Evolutionary conservation across 37 sponge, comb jelly and placozoan genomes (phyloP), one percentile per base, ranked within the genome.

Genomic region (Dysidea cf. avara): DNA sequence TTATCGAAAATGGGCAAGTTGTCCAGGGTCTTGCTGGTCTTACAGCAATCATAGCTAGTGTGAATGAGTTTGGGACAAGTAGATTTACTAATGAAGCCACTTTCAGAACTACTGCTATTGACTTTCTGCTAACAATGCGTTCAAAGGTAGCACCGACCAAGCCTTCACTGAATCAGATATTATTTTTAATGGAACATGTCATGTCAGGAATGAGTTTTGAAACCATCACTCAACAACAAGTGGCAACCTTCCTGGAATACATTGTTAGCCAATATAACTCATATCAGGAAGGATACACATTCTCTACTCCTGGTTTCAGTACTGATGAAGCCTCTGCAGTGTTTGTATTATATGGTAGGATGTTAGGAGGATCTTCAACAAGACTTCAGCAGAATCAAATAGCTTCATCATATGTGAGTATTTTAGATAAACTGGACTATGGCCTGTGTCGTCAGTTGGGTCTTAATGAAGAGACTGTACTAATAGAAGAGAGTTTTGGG

Each of bases 371-470:
- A 24, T 47, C 32, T 25, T n/a, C 21, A 0, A 16, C 38, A 3
- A 38, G 71, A 25, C 25, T 69, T 31, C 29, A 16, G 18, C 43
- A 61, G 25, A 34, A 79, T 58, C 7, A 11, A 12, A 18, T 64
- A 37, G 37, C 64, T 32, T 18, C 21, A 0, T 64, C 66, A 22
- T 40, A 64, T 18, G 25, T 28, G 13, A 63, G 39, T 20, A 34
- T 48, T 30, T 24, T 73, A 2, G 56, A 54, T 24, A 29, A 11
- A 11, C 32, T 86, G 4, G 87, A 81, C 13, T 63, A 54, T 62
- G 71, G 68, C n/a, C 39, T 86, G 21, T 85, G 86, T 36, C 3
- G 3, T 12, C 79, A 67, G 34, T 63, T 64, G 24, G 80, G 75
- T 1, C 30, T 80, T 1, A n/a, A 66, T 0, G 76, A 86, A 34